Percentiles rank a stretch among this genome's conserved stretches.
phyloP scores from a whole-genome alignment of 2,888 invertebrate genomes.

The Alloplasta piceator region DNA sequence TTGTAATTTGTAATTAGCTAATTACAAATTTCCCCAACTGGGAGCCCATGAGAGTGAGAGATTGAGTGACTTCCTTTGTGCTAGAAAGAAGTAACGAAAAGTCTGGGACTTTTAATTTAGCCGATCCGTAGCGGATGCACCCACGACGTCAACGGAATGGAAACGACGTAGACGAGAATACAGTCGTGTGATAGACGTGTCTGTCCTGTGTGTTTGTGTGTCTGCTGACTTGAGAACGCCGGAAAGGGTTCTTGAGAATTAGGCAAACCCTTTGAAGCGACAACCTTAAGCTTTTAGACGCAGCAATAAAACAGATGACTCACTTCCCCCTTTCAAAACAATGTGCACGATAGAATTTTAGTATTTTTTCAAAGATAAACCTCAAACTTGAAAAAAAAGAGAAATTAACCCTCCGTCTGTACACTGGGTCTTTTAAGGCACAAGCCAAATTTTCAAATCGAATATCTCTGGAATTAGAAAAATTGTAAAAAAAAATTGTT shows the following conservation, averaged over 20 bases:
- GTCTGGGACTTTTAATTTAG: conserved; percentile 58
- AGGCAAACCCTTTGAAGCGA: conserved; percentile 39
- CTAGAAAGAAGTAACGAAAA: conserved; percentile 33
- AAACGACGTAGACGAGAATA: conserved; percentile 17
- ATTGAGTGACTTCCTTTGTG: conserved; percentile 57
- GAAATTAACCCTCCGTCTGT: too few relatives aligned
- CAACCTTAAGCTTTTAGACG: not conserved
- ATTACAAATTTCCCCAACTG: too few relatives aligned
- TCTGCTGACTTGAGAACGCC: conserved; percentile 45
- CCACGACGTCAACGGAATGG: conserved; percentile 24
- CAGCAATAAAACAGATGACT: conserved; percentile 2
- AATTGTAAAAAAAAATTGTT: too few relatives aligned
- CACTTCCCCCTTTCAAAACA: not conserved
- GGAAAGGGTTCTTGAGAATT: conserved; percentile 52
- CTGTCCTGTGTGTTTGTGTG: conserved; percentile 11
- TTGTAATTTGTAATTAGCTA: too few relatives aligned
- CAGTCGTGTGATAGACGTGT: not conserved
- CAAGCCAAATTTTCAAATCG: too few relatives aligned
- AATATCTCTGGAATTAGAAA: too few relatives aligned
- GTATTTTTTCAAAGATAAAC: too few relatives aligned
- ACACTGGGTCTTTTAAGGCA: too few relatives aligned
- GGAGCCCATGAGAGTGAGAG: conserved; percentile 29
- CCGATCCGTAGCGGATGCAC: conserved; percentile 55
- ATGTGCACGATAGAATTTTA: not conserved
- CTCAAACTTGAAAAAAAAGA: too few relatives aligned